Evolutionary conservation across 2,113 vertebrate genomes (phyloP).

Genomic region (Panthera leo): DNA sequence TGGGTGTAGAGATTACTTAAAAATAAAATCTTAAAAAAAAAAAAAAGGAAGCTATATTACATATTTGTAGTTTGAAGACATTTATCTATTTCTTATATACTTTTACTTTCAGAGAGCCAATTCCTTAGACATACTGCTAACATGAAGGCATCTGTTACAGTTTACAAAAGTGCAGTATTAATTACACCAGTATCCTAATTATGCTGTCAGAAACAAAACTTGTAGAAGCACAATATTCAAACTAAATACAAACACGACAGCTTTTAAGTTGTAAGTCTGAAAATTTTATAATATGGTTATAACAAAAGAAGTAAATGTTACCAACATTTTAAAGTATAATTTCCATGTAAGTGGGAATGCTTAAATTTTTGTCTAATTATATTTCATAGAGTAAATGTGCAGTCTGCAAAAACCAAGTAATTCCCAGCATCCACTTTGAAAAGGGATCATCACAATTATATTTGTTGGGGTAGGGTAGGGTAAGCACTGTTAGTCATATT

Average conservation of each 20-base stretch:
- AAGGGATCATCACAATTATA: background rate
- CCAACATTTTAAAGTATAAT: background rate
- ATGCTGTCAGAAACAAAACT: background rate
- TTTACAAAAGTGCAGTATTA: background rate
- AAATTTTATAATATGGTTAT: background rate
- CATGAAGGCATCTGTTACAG: background rate
- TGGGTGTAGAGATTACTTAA: background rate
- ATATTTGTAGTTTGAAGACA: background rate
- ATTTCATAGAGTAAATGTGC: background rate
- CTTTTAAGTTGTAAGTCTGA: background rate
- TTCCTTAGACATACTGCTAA: background rate
- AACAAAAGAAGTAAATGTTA: constrained; percentile 27
- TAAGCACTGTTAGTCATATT: constrained; percentile 69
- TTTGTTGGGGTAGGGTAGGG: background rate
- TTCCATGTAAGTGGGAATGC: background rate
- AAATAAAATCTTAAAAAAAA: background rate
- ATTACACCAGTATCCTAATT: background rate
- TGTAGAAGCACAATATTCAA: background rate
- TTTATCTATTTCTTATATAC: constrained; percentile 15
- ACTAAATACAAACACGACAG: background rate
- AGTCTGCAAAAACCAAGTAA: background rate
- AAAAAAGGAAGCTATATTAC: background rate
- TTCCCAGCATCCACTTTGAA: constrained; percentile 21
- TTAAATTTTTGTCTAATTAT: background rate
- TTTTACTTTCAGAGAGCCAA: background rate